Conservation (phyloP, 2,113 vertebrate genomes). For the Casuarius casuarius region DNA sequence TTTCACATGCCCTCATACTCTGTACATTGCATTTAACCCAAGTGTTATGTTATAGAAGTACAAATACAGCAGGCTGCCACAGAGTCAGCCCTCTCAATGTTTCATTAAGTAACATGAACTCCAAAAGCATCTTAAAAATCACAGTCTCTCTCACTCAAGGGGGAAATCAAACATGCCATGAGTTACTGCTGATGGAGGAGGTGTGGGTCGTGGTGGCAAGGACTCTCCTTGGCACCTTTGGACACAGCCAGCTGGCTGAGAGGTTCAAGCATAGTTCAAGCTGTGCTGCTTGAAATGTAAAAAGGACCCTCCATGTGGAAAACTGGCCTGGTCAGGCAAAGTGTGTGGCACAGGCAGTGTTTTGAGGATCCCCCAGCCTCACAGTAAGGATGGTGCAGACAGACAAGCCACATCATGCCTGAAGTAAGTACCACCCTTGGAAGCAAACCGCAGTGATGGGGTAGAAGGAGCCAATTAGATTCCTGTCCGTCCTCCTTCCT, state of each 20-base stretch:
- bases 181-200: not conserved
- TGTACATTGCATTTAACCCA: not conserved
- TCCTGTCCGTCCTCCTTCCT: not conserved
- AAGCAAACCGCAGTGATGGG: not conserved
- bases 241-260: not conserved
- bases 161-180: rapidly evolving
- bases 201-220: not conserved
- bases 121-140: not conserved
- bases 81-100: not conserved
- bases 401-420: not conserved
- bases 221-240: not conserved
- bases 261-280: not conserved
- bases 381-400: not conserved
- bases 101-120: not conserved
- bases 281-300: not conserved
- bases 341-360: not conserved
- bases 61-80: rapidly evolving
- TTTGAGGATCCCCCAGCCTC: not conserved
- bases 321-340: not conserved
- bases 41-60: rapidly evolving
- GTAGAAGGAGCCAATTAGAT: not conserved
- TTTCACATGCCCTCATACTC: not conserved
- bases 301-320: not conserved
- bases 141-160: not conserved
- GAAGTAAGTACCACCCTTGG: not conserved